phyloP scores from a whole-genome alignment of 2,888 invertebrate species.

The Sipunculus nudus region DNA sequence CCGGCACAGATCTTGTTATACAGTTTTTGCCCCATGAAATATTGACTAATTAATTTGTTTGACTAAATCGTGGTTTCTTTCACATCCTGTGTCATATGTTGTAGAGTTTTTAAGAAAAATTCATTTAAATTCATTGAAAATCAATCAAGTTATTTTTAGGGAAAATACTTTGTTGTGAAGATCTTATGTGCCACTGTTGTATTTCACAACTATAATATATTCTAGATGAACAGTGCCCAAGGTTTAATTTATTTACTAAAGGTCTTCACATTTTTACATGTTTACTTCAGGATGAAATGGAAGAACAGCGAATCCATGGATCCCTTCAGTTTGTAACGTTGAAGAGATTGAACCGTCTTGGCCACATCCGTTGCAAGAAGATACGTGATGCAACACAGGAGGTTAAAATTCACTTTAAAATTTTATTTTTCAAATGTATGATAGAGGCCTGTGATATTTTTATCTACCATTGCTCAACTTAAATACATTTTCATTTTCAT shows the following conservation, averaged over 20 bases:
- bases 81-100: too few relatives aligned
- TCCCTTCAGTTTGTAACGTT: constrained; percentile 82
- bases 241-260: too few relatives aligned
- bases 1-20: too few relatives aligned
- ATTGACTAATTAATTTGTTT: too few relatives aligned
- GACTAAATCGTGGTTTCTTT: too few relatives aligned
- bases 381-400: constrained; percentile 82
- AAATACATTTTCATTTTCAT: too few relatives aligned
- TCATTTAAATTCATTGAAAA: neutral
- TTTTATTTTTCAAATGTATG: neutral
- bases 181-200: neutral
- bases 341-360: constrained; percentile 88
- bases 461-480: neutral
- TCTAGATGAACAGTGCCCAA: too few relatives aligned
- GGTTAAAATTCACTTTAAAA: constrained; percentile 41
- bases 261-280: constrained; percentile 9
- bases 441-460: neutral
- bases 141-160: too few relatives aligned
- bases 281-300: constrained; percentile 69
- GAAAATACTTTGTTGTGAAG: too few relatives aligned
- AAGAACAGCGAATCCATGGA: constrained; percentile 77
- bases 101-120: too few relatives aligned
- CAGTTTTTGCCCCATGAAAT: too few relatives aligned
- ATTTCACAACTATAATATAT: neutral
- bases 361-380: constrained; percentile 86